A percentile compares a stretch with the other conserved stretches of the same genome.
Conservation (phyloP, 1,140 invertebrate genomes). For the Calliopsis andreniformis region DNA sequence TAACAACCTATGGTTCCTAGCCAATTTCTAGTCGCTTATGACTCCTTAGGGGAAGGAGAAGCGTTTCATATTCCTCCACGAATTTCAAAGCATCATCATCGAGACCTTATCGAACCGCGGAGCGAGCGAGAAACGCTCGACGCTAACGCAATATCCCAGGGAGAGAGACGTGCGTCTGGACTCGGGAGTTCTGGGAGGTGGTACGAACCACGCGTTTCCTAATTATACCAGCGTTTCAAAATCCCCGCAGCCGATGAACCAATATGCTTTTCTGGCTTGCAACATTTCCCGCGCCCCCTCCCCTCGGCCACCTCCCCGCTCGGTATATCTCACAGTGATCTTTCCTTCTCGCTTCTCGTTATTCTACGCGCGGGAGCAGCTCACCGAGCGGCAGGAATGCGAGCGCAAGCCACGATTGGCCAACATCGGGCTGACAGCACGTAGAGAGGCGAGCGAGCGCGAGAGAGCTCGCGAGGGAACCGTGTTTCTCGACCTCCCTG, state of each 20-base stretch:
- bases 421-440: conserved; percentile 68
- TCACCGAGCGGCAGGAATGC: conserved; percentile 75
- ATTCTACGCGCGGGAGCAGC: conserved; percentile 58
- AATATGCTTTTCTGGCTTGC: conserved; percentile 79
- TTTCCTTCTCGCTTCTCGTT: conserved; percentile 54
- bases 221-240: conserved; percentile 79
- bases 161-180: conserved; percentile 24
- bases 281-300: conserved; percentile 66
- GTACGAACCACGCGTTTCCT: conserved; percentile 73
- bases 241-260: conserved; percentile 77
- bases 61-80: too few relatives aligned
- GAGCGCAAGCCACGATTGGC: conserved; percentile 76
- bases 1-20: too few relatives aligned
- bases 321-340: conserved; percentile 39
- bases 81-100: too few relatives aligned
- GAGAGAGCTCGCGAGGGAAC: conserved; percentile 22
- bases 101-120: neutral
- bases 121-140: neutral
- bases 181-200: conserved; percentile 48
- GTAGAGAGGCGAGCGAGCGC: neutral
- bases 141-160: conserved; percentile 15
- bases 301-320: conserved; percentile 18
- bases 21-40: too few relatives aligned
- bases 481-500: conserved; percentile 42
- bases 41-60: too few relatives aligned